These are phyloP conservation scores for Mythimna lalbum DNA, from an alignment of 2,888 invertebrate species.

Conservation along the genomic window DNA sequence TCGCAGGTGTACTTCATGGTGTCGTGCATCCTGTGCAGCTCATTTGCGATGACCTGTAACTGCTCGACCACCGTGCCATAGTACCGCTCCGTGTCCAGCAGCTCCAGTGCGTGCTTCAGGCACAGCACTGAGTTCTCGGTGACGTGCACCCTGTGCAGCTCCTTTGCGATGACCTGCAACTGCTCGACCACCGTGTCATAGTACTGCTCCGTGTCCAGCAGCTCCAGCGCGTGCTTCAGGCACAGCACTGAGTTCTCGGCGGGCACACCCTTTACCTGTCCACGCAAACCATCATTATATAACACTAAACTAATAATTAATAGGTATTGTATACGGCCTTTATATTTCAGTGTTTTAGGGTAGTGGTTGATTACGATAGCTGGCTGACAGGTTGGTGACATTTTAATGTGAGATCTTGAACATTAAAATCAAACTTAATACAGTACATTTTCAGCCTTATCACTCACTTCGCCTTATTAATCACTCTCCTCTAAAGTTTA, in stretches of 20 bases:
- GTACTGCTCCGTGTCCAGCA: not conserved
- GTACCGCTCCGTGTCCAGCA: not conserved
- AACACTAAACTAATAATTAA: not conserved
- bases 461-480: too few relatives aligned
- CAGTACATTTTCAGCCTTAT: too few relatives aligned
- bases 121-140: not conserved
- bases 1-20: not conserved
- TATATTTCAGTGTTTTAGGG: too few relatives aligned
- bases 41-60: not conserved
- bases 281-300: not conserved
- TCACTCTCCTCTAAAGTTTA: too few relatives aligned
- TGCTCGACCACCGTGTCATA: too few relatives aligned
- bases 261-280: not conserved
- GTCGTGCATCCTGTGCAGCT: not conserved
- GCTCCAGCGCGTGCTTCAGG: not conserved
- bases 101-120: not conserved
- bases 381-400: too few relatives aligned
- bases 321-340: too few relatives aligned
- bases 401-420: too few relatives aligned
- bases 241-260: not conserved
- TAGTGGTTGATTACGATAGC: too few relatives aligned
- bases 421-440: too few relatives aligned
- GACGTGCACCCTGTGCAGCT: not conserved
- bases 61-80: too few relatives aligned
- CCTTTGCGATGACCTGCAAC: too few relatives aligned